These are phyloP conservation scores for Hippocampus abdominalis DNA, from an alignment of 2,113 vertebrate genomes.

Conservation along the genomic window DNA sequence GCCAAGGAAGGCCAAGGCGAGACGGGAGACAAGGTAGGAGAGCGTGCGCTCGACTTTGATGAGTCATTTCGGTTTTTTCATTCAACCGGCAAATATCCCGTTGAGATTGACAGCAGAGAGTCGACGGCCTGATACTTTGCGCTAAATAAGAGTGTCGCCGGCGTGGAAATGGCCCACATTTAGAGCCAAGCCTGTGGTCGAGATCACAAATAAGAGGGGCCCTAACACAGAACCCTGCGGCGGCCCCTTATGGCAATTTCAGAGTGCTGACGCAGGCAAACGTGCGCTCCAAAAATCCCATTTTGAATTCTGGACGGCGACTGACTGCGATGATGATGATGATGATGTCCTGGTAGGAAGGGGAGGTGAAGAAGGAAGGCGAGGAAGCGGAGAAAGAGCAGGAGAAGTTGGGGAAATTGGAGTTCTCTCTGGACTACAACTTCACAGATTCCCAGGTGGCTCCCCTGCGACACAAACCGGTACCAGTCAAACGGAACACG, in stretches of 20 bases:
- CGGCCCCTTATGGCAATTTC: too few species aligned
- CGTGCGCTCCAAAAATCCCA: too few species aligned
- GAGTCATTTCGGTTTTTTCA: neutral
- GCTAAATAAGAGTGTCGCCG: too few species aligned
- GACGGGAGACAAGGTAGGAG: constrained; percentile 48
- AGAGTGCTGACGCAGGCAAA: too few species aligned
- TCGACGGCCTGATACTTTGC: too few species aligned
- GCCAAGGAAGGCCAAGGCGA: constrained; percentile 57
- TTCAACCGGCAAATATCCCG: too few species aligned
- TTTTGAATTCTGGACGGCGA: neutral
- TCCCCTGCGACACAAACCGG: constrained; percentile 7
- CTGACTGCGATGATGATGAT: neutral
- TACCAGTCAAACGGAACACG: neutral
- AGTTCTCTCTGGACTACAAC: constrained; percentile 86
- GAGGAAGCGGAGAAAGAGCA: constrained; percentile 73
- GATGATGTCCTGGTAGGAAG: constrained; percentile 54
- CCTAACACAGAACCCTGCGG: too few species aligned
- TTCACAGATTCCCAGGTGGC: constrained; percentile 82
- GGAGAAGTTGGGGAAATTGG: constrained; percentile 79
- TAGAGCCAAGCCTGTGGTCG: too few species aligned
- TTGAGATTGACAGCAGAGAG: too few species aligned
- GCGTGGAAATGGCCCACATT: too few species aligned
- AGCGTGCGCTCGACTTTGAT: too few species aligned
- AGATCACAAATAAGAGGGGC: too few species aligned
- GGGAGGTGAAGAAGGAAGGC: constrained; percentile 77